Evolutionary conservation across 53 echinoderm and acorn worm genomes (phyloP), one percentile per base, ranked within the genome.

Genomic region (Astropecten irregularis): DNA sequence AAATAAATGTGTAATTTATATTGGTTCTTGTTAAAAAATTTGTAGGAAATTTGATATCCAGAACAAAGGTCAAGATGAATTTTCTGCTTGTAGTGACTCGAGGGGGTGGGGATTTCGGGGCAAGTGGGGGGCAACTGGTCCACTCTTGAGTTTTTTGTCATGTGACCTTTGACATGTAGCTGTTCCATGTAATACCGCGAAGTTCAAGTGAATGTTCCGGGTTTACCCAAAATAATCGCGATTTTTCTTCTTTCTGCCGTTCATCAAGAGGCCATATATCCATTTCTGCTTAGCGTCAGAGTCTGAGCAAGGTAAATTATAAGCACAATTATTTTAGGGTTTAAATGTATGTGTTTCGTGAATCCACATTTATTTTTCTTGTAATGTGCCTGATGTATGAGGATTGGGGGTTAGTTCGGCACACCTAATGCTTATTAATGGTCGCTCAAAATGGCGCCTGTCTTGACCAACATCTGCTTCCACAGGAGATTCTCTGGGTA

Each of bases 161-260:
- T 60, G 29, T 60, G 60, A 13, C 60, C 60, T 30, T 60, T 60
- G 60, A 5, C 32, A 27, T 60, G 28, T 28, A 31, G 3, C 3
- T 60, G 32, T 60, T 60, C 60, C 60, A 9, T 27, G 28, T 5
- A 60, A 56, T 20, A 0, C 1, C 32, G 28, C 60, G 60, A 60
- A 60, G 54, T 53, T 53, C 2, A 53, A 5, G 27, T 60, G 60
- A 31, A 27, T 30, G 60, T 5, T 10, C 31, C 57, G 60, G 60
- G 60, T 60, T 60, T 28, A 60, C 60, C 32, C 60, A 60, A 15
- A 60, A 60, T 60, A 60, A 31, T 60, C 25, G 60, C 30, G 60
- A 60, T 60, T 60, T 60, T 60, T 60, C 60, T 28, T 60, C 60
- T 10, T 25, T 5, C 27, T 60, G 25, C 60, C 32, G 60, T 25